Evolutionary conservation across 2,888 invertebrate genomes (phyloP).

Genomic region (Gortyna flavago): DNA sequence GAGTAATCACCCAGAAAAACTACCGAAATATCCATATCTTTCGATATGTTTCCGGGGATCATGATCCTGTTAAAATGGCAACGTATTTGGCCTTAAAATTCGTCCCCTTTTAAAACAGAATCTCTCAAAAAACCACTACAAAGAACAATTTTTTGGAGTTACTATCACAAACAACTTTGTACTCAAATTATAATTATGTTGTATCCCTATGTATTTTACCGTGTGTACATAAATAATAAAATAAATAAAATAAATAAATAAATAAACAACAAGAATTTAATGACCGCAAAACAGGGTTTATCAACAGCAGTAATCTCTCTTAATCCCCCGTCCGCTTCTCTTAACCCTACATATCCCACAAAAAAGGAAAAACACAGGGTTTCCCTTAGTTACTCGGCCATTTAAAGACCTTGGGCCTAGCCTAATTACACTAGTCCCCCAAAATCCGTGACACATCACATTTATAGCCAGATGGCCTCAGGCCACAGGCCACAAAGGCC

Average conservation of each 20-base stretch:
- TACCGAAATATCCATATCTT: neutral
- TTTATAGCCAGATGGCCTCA: slow-evolving; percentile 3
- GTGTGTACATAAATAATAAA: too few species aligned
- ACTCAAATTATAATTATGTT: too few species aligned
- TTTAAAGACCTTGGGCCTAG: neutral
- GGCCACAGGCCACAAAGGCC: slow-evolving; percentile 18
- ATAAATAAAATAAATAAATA: too few species aligned
- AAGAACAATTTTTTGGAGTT: neutral
- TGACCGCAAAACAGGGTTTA: neutral
- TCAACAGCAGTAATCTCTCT: neutral
- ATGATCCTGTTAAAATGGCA: neutral
- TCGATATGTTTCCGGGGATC: neutral
- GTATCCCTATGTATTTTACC: too few species aligned
- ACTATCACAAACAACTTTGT: neutral
- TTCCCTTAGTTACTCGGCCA: neutral
- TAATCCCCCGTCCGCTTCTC: neutral
- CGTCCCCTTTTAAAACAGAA: neutral
- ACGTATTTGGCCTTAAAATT: neutral
- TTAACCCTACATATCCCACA: slow-evolving; percentile 17
- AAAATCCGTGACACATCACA: slow-evolving; percentile 24
- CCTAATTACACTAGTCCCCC: slow-evolving; percentile 22
- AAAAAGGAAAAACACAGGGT: neutral
- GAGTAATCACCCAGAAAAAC: too few species aligned
- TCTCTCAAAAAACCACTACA: neutral
- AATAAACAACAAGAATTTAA: neutral